Base-by-base conservation (phyloP, 1,140 invertebrate species). In the Pectinophora gossypiella region DNA sequence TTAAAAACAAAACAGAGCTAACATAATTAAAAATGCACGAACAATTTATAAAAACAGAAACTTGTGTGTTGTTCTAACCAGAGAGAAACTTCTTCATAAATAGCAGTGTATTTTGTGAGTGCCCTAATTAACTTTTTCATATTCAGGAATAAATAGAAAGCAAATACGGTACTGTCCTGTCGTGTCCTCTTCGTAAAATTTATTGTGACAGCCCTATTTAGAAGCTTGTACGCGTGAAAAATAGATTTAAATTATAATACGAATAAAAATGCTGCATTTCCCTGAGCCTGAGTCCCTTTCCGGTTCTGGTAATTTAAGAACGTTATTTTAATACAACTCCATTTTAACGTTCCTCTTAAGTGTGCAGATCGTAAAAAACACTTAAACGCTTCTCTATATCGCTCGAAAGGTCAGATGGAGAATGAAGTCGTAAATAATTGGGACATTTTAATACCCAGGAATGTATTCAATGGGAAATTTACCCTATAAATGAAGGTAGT, bases 401-500 rank as follows among this genome's bases (percentile, higher is more conserved):
- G 47, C 46, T 56, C 27, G 38, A 56, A 59, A 62, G 51, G 53
- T 51, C 54, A 48, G 54, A 47, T 44, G 55, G 13, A 46, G 50
- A 52, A 49, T 35, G 27, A 18, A 32, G 56, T 44, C 53, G 45
- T 55, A 48, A 55, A 55, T 55, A 55, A 48, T 55, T 55, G 53
- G 53, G 45, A 55, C 53, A 57, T 66, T 58, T 53, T 54, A n/a
- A n/a, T n/a, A 54, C 21, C 46, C 32, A 42, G 19, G 40, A 50
- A 54, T 45, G 46, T 58, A 58, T 54, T 54, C 56, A 54, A 59
- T 48, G 43, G 48, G 45, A 49, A 53, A 53, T 58, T 53, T 49
- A 61, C 53, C 59, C 59, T 49, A 58, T 61, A 68, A 68, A 64
- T 56, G 52, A 54, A 61, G 59, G 53, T 51, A 54, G 48, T n/a